Evolutionary conservation across 2,797 vertebrate genomes (phyloP), one percentile per base, ranked within the genome.

Genomic region (Enteromius unitaeniatus): DNA sequence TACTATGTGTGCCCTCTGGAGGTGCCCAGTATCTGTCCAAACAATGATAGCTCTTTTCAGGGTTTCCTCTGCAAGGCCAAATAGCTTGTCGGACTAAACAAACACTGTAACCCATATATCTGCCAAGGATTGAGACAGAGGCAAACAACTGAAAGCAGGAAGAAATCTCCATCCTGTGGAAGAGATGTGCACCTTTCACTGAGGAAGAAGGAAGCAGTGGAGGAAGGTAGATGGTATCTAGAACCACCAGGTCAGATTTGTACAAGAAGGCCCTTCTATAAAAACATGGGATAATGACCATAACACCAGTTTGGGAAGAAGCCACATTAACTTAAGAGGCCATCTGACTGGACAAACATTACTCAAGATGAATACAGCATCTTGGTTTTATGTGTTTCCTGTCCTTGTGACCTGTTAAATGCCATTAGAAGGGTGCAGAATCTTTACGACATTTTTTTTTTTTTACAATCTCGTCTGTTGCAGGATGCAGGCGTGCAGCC

Each of bases 1-100:
- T 78, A 81, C 65, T 86, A 85, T 82, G 75, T 77, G 81, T 87
- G 84, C 87, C 88, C 85, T 90, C 86, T 89, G 88, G 83, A 77
- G 87, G 88, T 83, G 84, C 86, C 84, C 62, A 72, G 79, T 90
- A 90, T 94, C 93, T 95, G 93, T 93, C 89, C 85, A 95, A 95
- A 95, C 94, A 94, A 75, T 92, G 93, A 95, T 94, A 93, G 80
- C 89, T 80, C 65, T 87, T 91, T 88, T 89, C 90, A 90, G 87
- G 88, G 87, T 85, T 95, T 94, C 93, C 92, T 92, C 87, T 78
- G 89, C 88, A 89, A 91, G 88, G 84, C 88, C 87, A 78, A 87
- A 91, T 84, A 91, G 51, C 84, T 81, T 90, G 78, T 78, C 88
- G 88, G 87, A 86, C 91, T 91, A 93, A 93, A 93, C 91, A 94